Evolutionary conservation across 2,888 invertebrate species (phyloP).

Genomic region (Aquatica leii): DNA sequence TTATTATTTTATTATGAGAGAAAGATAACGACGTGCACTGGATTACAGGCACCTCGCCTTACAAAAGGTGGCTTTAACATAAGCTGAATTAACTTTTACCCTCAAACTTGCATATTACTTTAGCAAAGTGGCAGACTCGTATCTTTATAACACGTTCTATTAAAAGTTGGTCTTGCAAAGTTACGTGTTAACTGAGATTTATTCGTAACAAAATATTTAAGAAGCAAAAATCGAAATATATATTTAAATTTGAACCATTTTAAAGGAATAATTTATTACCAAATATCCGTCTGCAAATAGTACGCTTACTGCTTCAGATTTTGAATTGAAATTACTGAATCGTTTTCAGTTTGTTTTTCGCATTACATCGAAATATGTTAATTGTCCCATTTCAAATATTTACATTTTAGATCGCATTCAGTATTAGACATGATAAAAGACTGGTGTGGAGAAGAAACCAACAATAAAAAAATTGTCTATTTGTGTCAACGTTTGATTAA

Average conservation of each 20-base stretch:
- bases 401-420: background rate
- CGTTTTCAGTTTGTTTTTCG: constrained; percentile 17
- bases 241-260: background rate
- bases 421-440: too few species aligned
- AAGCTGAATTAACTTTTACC: constrained; percentile 35
- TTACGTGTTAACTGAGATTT: constrained; percentile 5
- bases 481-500: too few species aligned
- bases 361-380: constrained; percentile 13
- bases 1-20: constrained; percentile 30
- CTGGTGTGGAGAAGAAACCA: too few species aligned
- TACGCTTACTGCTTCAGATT: constrained; percentile 4
- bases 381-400: constrained; percentile 5
- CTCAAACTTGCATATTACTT: constrained; percentile 33
- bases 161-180: constrained; percentile 20
- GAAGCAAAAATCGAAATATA: background rate
- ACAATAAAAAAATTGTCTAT: too few species aligned
- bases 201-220: background rate
- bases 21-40: constrained; percentile 29
- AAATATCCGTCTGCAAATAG: constrained; percentile 20
- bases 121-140: constrained; percentile 30
- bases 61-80: constrained; percentile 36
- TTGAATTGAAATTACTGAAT: constrained; percentile 9
- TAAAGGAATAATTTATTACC: constrained; percentile 16
- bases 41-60: constrained; percentile 24
- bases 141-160: constrained; percentile 30